Evolutionary conservation across 2,888 invertebrate genomes (phyloP).

Genomic region (Ernsta delagoae): DNA sequence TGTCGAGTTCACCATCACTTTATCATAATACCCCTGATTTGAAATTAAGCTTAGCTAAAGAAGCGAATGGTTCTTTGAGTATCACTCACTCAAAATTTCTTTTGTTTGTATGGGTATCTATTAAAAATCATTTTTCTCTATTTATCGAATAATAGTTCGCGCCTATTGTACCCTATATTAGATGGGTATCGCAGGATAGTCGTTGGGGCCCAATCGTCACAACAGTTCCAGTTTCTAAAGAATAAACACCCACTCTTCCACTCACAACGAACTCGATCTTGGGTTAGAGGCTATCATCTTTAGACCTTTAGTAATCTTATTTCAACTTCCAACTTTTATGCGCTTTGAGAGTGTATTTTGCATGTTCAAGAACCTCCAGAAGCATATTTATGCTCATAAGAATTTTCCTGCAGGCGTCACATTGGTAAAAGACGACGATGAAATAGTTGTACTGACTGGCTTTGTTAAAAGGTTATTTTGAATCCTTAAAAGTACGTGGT

Average conservation of each 20-base stretch:
- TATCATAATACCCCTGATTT: no score
- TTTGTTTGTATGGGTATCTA: no score
- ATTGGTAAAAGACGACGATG: not conserved
- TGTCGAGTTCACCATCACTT: no score
- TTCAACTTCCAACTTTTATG: conserved; percentile 1
- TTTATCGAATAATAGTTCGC: no score
- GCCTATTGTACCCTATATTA: no score
- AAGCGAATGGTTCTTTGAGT: no score
- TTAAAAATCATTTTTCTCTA: no score
- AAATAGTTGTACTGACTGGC: not conserved
- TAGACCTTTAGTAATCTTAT: conserved; percentile 11
- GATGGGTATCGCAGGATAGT: no score
- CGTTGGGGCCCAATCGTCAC: no score
- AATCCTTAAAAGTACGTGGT: not conserved
- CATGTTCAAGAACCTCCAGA: not conserved
- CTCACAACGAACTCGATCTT: not conserved
- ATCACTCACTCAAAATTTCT: no score
- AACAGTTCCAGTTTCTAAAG: conserved; percentile 15
- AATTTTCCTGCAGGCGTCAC: conserved; percentile 4
- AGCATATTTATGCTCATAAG: not conserved
- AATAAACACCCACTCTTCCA: not conserved
- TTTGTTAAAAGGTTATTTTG: not conserved
- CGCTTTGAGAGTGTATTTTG: conserved; percentile 4
- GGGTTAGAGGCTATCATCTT: not conserved
- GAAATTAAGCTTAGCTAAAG: no score